Conservation (phyloP, 2,888 invertebrate species). For the Acrobeloides nanus region DNA sequence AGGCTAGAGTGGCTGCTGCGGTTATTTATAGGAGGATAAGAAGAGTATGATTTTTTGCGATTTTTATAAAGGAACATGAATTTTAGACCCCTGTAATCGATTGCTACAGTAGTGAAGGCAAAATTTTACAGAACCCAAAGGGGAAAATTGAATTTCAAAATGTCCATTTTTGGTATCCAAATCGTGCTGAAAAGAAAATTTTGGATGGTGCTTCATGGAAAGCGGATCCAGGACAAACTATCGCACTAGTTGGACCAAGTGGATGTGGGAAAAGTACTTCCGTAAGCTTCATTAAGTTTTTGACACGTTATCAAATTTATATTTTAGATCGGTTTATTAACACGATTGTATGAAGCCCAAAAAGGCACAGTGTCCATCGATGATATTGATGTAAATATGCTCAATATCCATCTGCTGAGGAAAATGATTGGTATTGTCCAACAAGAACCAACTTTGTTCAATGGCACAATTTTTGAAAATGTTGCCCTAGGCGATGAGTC, state of each 20-base stretch:
- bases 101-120: conserved; percentile 28
- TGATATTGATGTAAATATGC: conserved; percentile 28
- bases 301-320: neutral
- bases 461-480: conserved; percentile 34
- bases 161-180: conserved; percentile 40
- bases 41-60: too few relatives aligned
- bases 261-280: conserved; percentile 68
- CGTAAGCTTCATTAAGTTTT: conserved; percentile 60
- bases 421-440: conserved; percentile 36
- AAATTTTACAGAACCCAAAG: conserved; percentile 4
- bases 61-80: too few relatives aligned
- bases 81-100: conserved; percentile 33
- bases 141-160: conserved; percentile 32
- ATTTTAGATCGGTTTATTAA: conserved; percentile 64
- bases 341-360: conserved; percentile 65
- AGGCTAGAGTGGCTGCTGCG: conserved; percentile 44
- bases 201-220: conserved; percentile 52
- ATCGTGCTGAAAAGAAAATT: conserved; percentile 28
- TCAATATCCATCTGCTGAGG: conserved; percentile 29
- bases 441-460: conserved; percentile 43
- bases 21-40: conserved; percentile 40
- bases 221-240: conserved; percentile 53
- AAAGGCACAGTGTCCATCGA: conserved; percentile 61
- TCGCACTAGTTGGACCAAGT: conserved; percentile 61
- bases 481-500: conserved; percentile 28